Conservation (phyloP, 1,140 invertebrate genomes). For the Drosophila takahashii region DNA sequence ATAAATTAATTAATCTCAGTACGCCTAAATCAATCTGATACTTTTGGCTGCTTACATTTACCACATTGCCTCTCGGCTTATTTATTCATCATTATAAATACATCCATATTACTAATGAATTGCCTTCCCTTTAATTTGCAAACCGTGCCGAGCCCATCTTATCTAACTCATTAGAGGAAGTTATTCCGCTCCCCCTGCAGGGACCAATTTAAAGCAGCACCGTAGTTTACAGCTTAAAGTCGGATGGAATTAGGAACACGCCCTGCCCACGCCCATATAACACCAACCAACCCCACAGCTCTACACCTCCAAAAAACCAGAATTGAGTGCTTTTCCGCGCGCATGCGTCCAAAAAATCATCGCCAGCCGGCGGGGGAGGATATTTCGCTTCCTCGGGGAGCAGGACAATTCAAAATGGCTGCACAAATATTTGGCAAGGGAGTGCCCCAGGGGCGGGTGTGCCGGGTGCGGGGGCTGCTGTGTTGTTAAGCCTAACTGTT, state of each 20-base stretch:
- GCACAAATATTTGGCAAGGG: slow-evolving; percentile 78
- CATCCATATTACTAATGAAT: slow-evolving; percentile 10
- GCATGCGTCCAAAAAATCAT: slow-evolving; percentile 50
- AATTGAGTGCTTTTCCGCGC: slow-evolving; percentile 41
- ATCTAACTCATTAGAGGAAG: slow-evolving; percentile 28
- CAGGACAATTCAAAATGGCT: slow-evolving; percentile 79
- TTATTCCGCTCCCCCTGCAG: not conserved
- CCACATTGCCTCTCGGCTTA: too few relatives aligned
- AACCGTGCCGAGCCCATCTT: slow-evolving; percentile 17
- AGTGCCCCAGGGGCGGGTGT: slow-evolving; percentile 28
- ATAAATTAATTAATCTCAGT: too few relatives aligned
- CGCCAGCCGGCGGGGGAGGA: slow-evolving; percentile 34
- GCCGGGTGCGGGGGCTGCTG: slow-evolving; percentile 4
- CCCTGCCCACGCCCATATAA: slow-evolving; percentile 1
- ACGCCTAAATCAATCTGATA: too few relatives aligned
- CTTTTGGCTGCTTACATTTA: too few relatives aligned
- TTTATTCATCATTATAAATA: not conserved
- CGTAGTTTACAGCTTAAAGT: slow-evolving; percentile 34
- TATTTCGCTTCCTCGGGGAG: slow-evolving; percentile 24
- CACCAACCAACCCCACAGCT: not conserved
- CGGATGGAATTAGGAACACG: slow-evolving; percentile 18
- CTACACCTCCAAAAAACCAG: not conserved
- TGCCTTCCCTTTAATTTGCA: slow-evolving; percentile 3
- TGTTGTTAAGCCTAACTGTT: slow-evolving; percentile 79
- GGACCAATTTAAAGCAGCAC: slow-evolving; percentile 40